Evolutionary conservation across 2,888 invertebrate species (phyloP).

Genomic region (Eupithecia inturbata): DNA sequence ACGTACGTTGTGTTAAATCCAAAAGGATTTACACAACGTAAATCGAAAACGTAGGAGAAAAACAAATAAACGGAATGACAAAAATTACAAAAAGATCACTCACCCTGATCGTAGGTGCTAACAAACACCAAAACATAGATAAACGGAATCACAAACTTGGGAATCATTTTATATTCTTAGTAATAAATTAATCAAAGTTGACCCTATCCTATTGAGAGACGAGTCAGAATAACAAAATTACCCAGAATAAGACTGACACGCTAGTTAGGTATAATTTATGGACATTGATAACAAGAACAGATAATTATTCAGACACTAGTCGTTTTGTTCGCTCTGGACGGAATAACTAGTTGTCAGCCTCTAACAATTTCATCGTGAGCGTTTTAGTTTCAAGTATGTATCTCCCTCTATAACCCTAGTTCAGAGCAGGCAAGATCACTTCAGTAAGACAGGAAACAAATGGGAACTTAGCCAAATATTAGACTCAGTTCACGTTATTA

Average conservation of each 20-base stretch:
- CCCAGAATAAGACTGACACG: neutral
- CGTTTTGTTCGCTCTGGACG: neutral
- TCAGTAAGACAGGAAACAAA: too few relatives aligned
- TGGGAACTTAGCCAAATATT: too few relatives aligned
- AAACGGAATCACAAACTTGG: conserved; percentile 8
- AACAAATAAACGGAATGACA: neutral
- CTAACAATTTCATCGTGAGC: too few relatives aligned
- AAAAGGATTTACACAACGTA: neutral
- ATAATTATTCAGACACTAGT: neutral
- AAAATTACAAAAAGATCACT: conserved; percentile 8
- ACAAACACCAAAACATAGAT: conserved; percentile 2
- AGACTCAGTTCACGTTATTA: too few relatives aligned
- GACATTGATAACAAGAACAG: neutral
- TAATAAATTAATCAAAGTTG: neutral
- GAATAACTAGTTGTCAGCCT: neutral
- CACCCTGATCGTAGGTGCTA: conserved; percentile 7
- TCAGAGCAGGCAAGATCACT: too few relatives aligned
- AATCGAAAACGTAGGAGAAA: neutral
- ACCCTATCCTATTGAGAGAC: conserved; percentile 14
- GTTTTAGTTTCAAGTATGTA: too few relatives aligned
- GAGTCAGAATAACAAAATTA: conserved; percentile 14
- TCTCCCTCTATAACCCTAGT: too few relatives aligned
- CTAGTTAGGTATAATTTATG: neutral
- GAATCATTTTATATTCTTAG: conserved; percentile 5
- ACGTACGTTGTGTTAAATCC: too few relatives aligned